Evolutionary conservation across 2,113 vertebrate genomes (phyloP).

Genomic region (Pogonocichla stellata): DNA sequence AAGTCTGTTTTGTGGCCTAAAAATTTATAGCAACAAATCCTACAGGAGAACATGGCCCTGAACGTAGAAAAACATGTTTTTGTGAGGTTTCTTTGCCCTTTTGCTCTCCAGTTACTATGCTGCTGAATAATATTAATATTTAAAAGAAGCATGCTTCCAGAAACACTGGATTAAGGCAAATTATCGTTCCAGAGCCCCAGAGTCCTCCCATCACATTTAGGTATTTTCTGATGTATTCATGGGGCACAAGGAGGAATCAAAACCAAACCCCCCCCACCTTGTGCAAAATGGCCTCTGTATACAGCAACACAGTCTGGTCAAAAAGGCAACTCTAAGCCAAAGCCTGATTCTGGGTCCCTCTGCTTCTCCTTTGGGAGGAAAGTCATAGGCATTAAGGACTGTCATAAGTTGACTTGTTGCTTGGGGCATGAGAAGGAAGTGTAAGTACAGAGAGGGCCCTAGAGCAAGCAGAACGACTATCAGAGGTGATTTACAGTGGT

Average conservation of each 20-base stretch:
- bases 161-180: slow-evolving; percentile 17
- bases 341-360: background rate
- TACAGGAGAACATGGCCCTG: slow-evolving; percentile 29
- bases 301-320: background rate
- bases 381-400: background rate
- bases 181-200: background rate
- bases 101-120: background rate
- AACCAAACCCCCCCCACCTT: background rate
- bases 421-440: background rate
- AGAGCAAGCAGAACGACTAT: background rate
- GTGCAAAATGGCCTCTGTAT: background rate
- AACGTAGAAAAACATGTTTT: slow-evolving; percentile 46
- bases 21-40: slow-evolving; percentile 64
- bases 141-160: slow-evolving; percentile 1
- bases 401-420: accelerated
- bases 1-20: slow-evolving; percentile 7
- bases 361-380: background rate
- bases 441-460: background rate
- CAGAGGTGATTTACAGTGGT: background rate
- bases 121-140: slow-evolving; percentile 42
- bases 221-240: background rate
- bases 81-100: slow-evolving; percentile 2
- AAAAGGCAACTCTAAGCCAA: background rate
- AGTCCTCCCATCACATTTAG: background rate
- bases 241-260: background rate